Evolutionary conservation across 2,888 invertebrate species (phyloP).

Genomic region (Eurytoma californica): DNA sequence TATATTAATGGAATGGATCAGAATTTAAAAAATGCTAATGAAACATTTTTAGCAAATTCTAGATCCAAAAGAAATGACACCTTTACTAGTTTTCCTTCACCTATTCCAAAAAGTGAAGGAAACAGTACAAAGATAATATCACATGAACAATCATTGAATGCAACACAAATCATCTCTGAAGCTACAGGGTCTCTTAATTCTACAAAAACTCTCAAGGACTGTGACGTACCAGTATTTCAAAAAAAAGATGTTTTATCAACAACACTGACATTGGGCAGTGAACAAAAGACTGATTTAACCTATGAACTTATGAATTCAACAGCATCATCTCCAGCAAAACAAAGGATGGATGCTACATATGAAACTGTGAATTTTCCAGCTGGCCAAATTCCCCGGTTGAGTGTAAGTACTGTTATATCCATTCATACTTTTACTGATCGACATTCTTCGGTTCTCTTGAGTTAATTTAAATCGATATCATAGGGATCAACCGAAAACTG

Average conservation of each 20-base stretch:
- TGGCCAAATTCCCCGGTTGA: background rate
- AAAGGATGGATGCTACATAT: constrained; percentile 43
- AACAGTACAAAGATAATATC: constrained; percentile 44
- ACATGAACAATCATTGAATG: constrained; percentile 33
- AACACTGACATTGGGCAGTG: constrained; percentile 30
- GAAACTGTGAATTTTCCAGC: constrained; percentile 44
- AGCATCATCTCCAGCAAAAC: constrained; percentile 8
- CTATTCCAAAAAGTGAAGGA: constrained; percentile 48
- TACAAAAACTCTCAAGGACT: constrained; percentile 27
- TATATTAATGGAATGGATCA: constrained; percentile 15
- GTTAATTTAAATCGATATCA: background rate
- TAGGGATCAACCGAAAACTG: constrained; percentile 26
- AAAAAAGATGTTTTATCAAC: constrained; percentile 30
- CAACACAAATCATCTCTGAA: constrained; percentile 5
- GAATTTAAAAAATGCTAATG: constrained; percentile 19
- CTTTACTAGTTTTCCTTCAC: constrained; percentile 58
- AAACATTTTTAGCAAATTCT: constrained; percentile 29
- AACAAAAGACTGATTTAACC: constrained; percentile 52
- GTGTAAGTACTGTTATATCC: constrained; percentile 4
- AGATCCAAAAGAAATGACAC: constrained; percentile 53
- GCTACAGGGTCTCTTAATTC: constrained; percentile 26
- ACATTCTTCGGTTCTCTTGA: background rate
- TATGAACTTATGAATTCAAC: constrained; percentile 53
- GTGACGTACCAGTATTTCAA: constrained; percentile 18
- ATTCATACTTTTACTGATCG: background rate